Conservation (phyloP, 2,113 vertebrate genomes). For the Nothoprocta pentlandii region DNA sequence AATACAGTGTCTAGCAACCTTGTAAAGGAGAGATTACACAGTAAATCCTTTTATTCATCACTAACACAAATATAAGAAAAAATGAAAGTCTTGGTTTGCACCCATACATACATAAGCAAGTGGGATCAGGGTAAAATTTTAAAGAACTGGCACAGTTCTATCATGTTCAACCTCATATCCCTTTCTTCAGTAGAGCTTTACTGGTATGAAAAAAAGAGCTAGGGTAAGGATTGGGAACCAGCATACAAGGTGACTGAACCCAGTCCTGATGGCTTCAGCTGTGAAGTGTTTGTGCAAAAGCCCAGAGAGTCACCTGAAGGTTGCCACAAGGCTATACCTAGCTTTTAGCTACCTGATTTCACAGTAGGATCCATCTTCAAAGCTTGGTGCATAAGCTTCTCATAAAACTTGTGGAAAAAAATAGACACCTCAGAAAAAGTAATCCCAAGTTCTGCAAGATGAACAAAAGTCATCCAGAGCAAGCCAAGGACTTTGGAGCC, state of each 20-base stretch:
- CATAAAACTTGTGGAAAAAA: background rate
- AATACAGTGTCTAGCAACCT: background rate
- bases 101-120: background rate
- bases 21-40: background rate
- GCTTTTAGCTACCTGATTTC: background rate
- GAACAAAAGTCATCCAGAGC: background rate
- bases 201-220: background rate
- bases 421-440: background rate
- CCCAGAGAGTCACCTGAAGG: background rate
- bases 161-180: background rate
- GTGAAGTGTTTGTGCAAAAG: background rate
- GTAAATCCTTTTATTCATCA: background rate
- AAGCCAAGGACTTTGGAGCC: background rate
- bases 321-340: background rate
- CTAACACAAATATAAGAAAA: constrained; percentile 3
- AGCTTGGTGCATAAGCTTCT: background rate
- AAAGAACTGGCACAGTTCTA: background rate
- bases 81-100: constrained; percentile 32
- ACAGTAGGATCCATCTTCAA: background rate
- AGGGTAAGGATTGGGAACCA: background rate
- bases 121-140: background rate
- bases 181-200: background rate
- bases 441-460: background rate
- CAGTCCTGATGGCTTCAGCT: background rate
- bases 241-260: background rate